Conservation (phyloP, 37 sponge, comb jelly and placozoan species). For the Agelas oroides region DNA sequence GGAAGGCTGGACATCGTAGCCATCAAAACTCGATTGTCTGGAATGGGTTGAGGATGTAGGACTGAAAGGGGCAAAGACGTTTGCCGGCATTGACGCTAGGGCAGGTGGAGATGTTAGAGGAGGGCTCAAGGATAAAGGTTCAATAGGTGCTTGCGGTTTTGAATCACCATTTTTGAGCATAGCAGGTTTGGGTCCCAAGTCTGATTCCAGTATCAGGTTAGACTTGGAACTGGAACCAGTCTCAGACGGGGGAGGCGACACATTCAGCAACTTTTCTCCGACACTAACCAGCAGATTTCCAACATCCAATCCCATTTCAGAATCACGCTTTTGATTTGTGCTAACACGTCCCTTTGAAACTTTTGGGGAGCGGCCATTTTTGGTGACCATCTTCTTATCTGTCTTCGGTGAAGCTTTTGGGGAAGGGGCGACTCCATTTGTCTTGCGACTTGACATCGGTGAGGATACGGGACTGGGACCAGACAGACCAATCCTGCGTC, state of each 20-base stretch:
- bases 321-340: neutral
- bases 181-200: neutral
- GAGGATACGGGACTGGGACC: neutral
- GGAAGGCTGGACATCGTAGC: neutral
- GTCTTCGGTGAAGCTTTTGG: too few species aligned
- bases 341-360: neutral
- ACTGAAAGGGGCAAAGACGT: neutral
- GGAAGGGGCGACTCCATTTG: too few species aligned
- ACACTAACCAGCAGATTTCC: neutral
- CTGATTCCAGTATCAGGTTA: neutral
- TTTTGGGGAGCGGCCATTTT: neutral
- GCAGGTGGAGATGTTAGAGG: slow-evolving; percentile 9
- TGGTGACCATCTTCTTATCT: neutral
- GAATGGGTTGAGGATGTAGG: slow-evolving; percentile 16
- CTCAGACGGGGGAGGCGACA: neutral
- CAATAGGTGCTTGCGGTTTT: neutral
- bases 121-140: neutral
- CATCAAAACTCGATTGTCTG: slow-evolving; percentile 29
- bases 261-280: neutral
- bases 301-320: slow-evolving; percentile 8
- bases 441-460: too few species aligned
- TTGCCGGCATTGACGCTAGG: slow-evolving; percentile 15
- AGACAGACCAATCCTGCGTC: neutral
- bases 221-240: neutral
- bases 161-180: too few species aligned